phyloP scores from a whole-genome alignment of 2,113 vertebrate species.

The Scopus umbretta region DNA sequence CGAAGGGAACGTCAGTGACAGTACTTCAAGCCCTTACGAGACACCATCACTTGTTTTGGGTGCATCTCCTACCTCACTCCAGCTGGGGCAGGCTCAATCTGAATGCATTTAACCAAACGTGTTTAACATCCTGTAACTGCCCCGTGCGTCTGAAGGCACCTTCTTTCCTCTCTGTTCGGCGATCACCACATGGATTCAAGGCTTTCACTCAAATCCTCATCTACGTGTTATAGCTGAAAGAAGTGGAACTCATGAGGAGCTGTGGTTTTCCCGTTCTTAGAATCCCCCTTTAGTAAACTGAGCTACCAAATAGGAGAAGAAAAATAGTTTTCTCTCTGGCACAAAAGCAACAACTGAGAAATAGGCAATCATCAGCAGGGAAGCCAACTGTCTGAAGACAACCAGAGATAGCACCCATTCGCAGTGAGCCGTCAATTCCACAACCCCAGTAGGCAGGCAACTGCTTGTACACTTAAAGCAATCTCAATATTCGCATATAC shows the following conservation, averaged over 20 bases:
- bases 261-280: not conserved
- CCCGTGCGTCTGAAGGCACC: not conserved
- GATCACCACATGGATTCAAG: not conserved
- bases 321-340: not conserved
- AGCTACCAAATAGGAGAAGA: not conserved
- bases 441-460: not conserved
- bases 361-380: not conserved
- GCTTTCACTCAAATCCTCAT: not conserved
- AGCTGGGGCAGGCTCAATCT: not conserved
- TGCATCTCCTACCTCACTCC: not conserved
- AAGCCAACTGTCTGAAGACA: not conserved
- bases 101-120: not conserved
- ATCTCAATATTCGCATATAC: not conserved
- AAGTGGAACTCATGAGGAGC: not conserved
- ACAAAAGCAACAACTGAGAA: not conserved
- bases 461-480: not conserved
- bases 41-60: not conserved
- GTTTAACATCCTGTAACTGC: not conserved
- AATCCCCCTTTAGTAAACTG: not conserved
- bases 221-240: rapidly evolving
- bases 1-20: not conserved
- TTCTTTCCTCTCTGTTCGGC: not conserved
- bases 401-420: not conserved
- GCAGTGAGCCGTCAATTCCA: not conserved
- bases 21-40: not conserved